Evolutionary conservation across 2,113 vertebrate genomes (phyloP).

Genomic region (Ceratotherium simum): DNA sequence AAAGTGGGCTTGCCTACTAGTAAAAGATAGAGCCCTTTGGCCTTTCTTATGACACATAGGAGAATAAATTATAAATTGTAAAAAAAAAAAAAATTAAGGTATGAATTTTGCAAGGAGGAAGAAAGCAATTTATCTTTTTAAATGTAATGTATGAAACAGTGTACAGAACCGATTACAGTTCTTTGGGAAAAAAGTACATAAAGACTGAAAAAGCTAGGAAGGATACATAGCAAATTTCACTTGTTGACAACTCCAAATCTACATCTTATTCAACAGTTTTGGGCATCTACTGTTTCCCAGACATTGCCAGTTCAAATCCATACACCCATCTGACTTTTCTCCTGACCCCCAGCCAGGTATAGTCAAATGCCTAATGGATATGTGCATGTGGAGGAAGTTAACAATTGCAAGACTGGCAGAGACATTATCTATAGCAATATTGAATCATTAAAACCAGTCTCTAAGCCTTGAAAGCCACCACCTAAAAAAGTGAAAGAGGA

Average conservation of each 20-base stretch:
- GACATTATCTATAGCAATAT: neutral
- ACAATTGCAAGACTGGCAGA: neutral
- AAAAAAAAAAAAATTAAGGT: neutral
- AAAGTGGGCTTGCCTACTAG: neutral
- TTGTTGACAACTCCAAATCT: constrained; percentile 18
- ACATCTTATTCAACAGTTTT: constrained; percentile 32
- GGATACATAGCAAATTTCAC: neutral
- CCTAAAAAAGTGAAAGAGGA: neutral
- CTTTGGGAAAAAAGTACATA: neutral
- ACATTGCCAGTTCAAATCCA: neutral
- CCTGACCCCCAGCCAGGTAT: neutral
- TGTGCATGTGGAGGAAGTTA: neutral
- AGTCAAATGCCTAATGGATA: neutral
- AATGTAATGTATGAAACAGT: constrained; percentile 13
- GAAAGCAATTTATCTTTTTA: neutral
- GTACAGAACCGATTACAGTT: neutral
- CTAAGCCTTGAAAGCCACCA: neutral
- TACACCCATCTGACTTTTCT: neutral
- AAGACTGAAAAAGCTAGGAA: neutral
- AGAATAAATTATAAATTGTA: neutral
- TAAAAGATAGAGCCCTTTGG: neutral
- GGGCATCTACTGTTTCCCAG: neutral
- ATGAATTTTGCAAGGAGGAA: neutral
- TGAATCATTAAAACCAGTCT: constrained; percentile 14
- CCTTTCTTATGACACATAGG: neutral